These are phyloP conservation scores for Autographa gamma DNA, from an alignment of 2,888 invertebrate species.

Conservation along the genomic window DNA sequence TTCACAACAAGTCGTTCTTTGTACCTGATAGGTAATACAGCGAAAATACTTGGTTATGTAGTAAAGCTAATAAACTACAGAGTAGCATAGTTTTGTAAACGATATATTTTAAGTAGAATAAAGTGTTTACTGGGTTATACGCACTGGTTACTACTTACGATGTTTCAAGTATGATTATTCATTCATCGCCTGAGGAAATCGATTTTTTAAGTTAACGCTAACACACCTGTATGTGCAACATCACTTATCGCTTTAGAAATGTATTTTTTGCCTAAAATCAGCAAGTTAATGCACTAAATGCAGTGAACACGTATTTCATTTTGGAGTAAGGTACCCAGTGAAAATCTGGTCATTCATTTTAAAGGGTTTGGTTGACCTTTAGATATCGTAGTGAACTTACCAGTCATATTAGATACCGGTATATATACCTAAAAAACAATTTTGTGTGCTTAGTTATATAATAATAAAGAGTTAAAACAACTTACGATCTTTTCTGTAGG, in stretches of 20 bases:
- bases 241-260: conserved; percentile 17
- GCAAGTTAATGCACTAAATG: not conserved
- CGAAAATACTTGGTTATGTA: not conserved
- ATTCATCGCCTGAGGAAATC: conserved; percentile 48
- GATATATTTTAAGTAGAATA: conserved; percentile 22
- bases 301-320: too few relatives aligned
- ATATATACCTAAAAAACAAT: too few relatives aligned
- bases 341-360: too few relatives aligned
- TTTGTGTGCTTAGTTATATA: too few relatives aligned
- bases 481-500: conserved; percentile 81
- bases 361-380: too few relatives aligned
- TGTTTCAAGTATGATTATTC: conserved; percentile 39
- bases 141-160: conserved; percentile 61
- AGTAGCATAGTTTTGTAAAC: conserved; percentile 30
- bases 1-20: not conserved
- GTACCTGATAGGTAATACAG: not conserved
- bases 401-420: too few relatives aligned
- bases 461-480: conserved; percentile 43
- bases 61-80: conserved; percentile 10
- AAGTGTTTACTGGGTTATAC: conserved; percentile 49
- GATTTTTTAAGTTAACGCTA: conserved; percentile 29
- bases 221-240: conserved; percentile 16
- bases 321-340: too few relatives aligned
- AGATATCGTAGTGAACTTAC: too few relatives aligned
- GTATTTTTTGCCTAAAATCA: not conserved